phyloP scores from a whole-genome alignment of 1,140 invertebrate species.

The Danaus plexippus region DNA sequence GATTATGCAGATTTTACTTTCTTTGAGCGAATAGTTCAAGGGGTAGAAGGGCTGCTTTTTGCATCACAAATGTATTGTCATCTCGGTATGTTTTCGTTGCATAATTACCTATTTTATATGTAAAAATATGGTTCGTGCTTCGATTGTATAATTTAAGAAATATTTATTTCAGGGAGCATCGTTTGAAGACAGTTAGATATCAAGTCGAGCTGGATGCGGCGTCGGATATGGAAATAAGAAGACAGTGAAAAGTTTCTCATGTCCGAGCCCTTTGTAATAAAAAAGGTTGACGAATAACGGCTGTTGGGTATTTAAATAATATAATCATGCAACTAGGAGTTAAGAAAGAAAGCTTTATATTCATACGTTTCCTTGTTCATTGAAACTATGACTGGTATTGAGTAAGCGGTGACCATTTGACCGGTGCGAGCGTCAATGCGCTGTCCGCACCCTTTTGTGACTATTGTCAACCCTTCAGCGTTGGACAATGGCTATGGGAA shows the following conservation, averaged over 20 bases:
- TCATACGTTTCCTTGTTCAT: conserved; percentile 62
- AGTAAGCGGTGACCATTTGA: conserved; percentile 59
- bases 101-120: conserved; percentile 11
- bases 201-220: not conserved
- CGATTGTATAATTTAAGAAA: no score
- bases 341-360: conserved; percentile 57
- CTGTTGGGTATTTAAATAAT: conserved; percentile 60
- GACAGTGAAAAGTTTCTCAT: conserved; percentile 47
- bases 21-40: conserved; percentile 22
- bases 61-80: conserved; percentile 34
- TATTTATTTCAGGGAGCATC: no score
- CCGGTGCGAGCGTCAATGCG: conserved; percentile 45
- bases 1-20: conserved; percentile 48
- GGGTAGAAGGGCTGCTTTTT: conserved; percentile 44
- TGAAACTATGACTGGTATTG: conserved; percentile 55
- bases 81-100: conserved; percentile 20
- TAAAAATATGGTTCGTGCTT: no score
- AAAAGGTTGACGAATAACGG: conserved; percentile 62
- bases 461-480: conserved; percentile 58
- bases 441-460: conserved; percentile 67
- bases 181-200: no score
- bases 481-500: conserved; percentile 58
- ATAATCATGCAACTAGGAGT: conserved; percentile 51
- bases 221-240: conserved; percentile 16
- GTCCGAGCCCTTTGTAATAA: conserved; percentile 43